Evolutionary conservation across 1,140 invertebrate species (phyloP), one percentile per base, ranked within the genome.

Genomic region (Elymnias hypermnestra): DNA sequence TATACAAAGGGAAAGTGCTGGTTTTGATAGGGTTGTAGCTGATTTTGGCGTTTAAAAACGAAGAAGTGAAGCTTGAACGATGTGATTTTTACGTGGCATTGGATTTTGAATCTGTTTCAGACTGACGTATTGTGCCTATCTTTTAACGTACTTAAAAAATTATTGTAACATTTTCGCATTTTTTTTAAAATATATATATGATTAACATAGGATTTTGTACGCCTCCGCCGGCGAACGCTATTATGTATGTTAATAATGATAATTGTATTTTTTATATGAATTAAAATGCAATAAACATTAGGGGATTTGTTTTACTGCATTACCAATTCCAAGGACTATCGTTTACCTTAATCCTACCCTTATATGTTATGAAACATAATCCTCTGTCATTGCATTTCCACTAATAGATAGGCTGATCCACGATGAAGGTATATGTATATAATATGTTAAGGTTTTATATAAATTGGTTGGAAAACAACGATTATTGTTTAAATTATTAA

Each of bases 211-310:
- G 26, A 12, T 61, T 64, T 60, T 67, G 59, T 74, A 73, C 57
- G 76, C 74, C 69, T 67, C 40, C 55, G 62, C 59, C 42, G 67
- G 67, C 69, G 71, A 67, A 67, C 63, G 68, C 70, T 65, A 70
- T 78, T 76, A 83, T 79, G 70, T 78, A 76, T 81, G 71, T 68
- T 75, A 49, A 67, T 75, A 68, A 74, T 65, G 55, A 72, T 64
- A 63, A 76, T 76, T 75, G 78, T 83, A 83, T n/a, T 83, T 83
- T 83, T 83, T 83, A 81, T 83, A 83, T 78, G 57, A 70, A 81
- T 73, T 81, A 83, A 72, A 78, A 76, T 70, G 60, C 59, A 67
- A 66, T 71, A 63, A 71, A 72, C 61, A 53, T 58, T 55, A 42
- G 37, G 35, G 14, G 2, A 14, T 17, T 36, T 51, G 51, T 72